Conservation (phyloP, 2,888 invertebrate genomes). For the Brachypalpus laphriformis region DNA sequence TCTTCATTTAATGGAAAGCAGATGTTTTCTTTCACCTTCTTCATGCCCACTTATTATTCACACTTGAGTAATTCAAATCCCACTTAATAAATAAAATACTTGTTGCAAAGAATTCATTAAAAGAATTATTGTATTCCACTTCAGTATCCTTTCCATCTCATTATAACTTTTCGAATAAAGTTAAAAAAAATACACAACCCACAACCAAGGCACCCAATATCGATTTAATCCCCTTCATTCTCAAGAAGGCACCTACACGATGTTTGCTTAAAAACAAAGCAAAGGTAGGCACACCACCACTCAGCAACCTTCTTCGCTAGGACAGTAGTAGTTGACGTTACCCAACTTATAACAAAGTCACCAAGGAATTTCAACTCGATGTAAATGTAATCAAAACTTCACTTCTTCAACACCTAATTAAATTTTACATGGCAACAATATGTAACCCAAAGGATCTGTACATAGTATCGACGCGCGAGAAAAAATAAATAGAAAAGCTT, state of each 20-base stretch:
- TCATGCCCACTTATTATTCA: neutral
- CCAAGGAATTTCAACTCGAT: conserved; percentile 70
- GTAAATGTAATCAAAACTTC: conserved; percentile 80
- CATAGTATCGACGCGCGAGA: neutral
- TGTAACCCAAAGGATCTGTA: conserved; percentile 6
- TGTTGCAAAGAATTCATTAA: conserved; percentile 23
- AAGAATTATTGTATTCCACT: conserved; percentile 44
- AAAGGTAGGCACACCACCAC: conserved; percentile 1
- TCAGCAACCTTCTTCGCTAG: neutral
- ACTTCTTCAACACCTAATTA: conserved; percentile 79
- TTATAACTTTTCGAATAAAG: conserved; percentile 64
- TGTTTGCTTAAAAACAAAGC: too few relatives aligned
- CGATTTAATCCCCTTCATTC: neutral
- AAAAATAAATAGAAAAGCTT: conserved; percentile 26
- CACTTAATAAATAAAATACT: conserved; percentile 29
- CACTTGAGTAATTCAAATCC: conserved; percentile 26
- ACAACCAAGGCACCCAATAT: neutral
- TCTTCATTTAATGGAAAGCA: neutral
- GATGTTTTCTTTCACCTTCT: neutral
- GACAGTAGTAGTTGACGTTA: neutral
- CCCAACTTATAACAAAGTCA: conserved; percentile 8
- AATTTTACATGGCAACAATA: conserved; percentile 75
- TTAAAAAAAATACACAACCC: conserved; percentile 16
- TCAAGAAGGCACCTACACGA: neutral
- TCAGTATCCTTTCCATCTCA: conserved; percentile 48